These are phyloP conservation scores for Myxocyprinus asiaticus DNA, from an alignment of 2,113 vertebrate species.

Conservation along the genomic window DNA sequence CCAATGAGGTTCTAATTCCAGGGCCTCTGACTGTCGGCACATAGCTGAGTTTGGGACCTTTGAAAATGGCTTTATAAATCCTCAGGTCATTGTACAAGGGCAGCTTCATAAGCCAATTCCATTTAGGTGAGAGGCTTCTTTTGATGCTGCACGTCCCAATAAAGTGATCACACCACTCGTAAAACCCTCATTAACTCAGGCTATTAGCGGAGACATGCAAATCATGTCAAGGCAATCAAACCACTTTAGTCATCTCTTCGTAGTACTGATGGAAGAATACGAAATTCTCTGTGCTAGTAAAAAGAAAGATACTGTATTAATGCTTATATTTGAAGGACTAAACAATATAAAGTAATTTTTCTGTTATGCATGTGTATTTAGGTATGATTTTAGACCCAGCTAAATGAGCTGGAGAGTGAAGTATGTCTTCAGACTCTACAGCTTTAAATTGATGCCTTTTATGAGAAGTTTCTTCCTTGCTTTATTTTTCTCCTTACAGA, in stretches of 20 bases:
- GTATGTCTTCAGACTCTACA: neutral
- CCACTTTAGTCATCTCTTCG: constrained; percentile 36
- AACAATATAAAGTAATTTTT: constrained; percentile 15
- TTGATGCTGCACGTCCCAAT: constrained; percentile 58
- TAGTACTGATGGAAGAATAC: constrained; percentile 23
- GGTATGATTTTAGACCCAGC: no score
- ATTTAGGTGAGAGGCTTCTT: constrained; percentile 46
- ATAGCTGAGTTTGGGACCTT: constrained; percentile 58
- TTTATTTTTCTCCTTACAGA: constrained; percentile 48
- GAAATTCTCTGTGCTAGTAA: constrained; percentile 1
- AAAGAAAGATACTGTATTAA: constrained; percentile 8
- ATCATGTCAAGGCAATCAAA: constrained; percentile 56
- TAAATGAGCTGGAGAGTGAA: neutral
- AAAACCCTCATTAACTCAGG: constrained; percentile 67
- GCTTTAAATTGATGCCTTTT: constrained; percentile 25
- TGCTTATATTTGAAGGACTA: constrained; percentile 33
- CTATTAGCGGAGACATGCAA: constrained; percentile 51
- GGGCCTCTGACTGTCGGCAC: constrained; percentile 54
- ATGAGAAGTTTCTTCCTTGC: constrained; percentile 51
- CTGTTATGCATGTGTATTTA: neutral
- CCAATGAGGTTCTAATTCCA: constrained; percentile 65
- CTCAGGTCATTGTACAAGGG: constrained; percentile 63
- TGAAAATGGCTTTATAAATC: constrained; percentile 69
- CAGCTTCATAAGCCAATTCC: constrained; percentile 54
- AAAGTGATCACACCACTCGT: constrained; percentile 67